Evolutionary conservation across 1,140 invertebrate species (phyloP).

Genomic region (Panulirus ornatus): DNA sequence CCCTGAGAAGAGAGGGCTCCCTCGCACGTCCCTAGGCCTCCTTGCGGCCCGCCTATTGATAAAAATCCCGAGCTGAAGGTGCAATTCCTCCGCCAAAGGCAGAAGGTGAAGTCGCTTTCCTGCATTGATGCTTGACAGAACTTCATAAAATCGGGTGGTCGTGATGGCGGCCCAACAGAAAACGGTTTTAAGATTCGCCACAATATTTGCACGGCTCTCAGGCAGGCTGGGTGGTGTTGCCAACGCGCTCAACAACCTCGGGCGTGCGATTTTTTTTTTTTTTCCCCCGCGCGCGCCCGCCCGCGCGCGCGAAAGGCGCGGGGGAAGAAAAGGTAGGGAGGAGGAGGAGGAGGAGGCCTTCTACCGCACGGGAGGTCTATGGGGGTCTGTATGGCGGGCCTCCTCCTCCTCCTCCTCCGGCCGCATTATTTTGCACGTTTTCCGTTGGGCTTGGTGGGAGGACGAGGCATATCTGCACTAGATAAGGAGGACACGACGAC

Average conservation of each 20-base stretch:
- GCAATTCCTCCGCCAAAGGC: conserved; percentile 47
- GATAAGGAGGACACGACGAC: conserved; percentile 24
- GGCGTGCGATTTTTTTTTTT: too few relatives aligned
- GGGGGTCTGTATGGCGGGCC: too few relatives aligned
- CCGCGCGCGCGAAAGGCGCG: too few relatives aligned
- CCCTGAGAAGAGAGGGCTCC: background rate
- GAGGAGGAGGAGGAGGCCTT: too few relatives aligned
- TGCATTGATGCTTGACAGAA: conserved; percentile 68
- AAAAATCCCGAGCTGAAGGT: conserved; percentile 30
- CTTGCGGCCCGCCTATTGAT: conserved; percentile 23
- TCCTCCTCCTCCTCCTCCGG: too few relatives aligned
- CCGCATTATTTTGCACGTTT: background rate
- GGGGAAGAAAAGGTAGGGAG: too few relatives aligned
- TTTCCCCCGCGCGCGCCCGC: too few relatives aligned
- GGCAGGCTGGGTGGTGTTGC: conserved; percentile 55
- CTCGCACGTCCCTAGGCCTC: background rate
- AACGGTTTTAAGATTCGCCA: conserved; percentile 60
- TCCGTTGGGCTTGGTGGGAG: background rate
- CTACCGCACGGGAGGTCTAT: too few relatives aligned
- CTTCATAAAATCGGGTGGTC: conserved; percentile 57
- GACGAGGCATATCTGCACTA: conserved; percentile 5
- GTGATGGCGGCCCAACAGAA: too few relatives aligned
- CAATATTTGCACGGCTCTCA: conserved; percentile 65
- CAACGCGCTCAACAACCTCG: background rate
- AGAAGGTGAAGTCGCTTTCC: conserved; percentile 67